Conservation (phyloP, 2,113 vertebrate species). For the Glaucidium brasilianum region DNA sequence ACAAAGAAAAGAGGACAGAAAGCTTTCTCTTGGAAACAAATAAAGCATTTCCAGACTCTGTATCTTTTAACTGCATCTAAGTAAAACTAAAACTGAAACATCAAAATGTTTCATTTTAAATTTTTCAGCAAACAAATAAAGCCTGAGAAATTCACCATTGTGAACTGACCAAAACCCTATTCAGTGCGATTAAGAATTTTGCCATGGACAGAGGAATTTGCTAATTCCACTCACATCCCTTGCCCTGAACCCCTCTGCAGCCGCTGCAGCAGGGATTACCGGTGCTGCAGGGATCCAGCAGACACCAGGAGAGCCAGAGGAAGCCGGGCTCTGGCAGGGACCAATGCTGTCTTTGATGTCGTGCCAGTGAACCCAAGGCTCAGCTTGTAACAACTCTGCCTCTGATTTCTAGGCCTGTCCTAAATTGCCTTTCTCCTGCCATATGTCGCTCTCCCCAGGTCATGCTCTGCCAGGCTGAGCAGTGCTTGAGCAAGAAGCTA, state of each 20-base stretch:
- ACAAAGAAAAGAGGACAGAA: background rate
- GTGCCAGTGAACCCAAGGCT: background rate
- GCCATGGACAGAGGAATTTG: background rate
- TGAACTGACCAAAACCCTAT: background rate
- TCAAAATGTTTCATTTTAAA: background rate
- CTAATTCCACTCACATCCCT: background rate
- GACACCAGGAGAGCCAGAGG: background rate
- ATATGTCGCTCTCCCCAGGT: background rate
- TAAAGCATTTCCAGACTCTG: background rate
- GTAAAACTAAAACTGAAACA: background rate
- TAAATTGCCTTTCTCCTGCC: constrained; percentile 4
- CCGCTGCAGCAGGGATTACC: background rate
- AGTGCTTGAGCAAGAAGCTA: background rate
- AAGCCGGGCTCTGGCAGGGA: background rate
- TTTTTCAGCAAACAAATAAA: background rate
- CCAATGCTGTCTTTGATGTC: background rate
- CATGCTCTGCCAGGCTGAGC: background rate
- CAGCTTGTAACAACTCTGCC: background rate
- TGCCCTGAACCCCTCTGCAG: background rate
- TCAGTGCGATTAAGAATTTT: background rate
- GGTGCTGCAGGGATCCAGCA: background rate
- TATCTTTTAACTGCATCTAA: background rate
- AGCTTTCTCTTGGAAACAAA: background rate
- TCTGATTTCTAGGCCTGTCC: constrained; percentile 2
- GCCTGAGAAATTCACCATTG: background rate